Conservation (phyloP, 2,888 invertebrate genomes). For the Pachycephus smyrnensis region DNA sequence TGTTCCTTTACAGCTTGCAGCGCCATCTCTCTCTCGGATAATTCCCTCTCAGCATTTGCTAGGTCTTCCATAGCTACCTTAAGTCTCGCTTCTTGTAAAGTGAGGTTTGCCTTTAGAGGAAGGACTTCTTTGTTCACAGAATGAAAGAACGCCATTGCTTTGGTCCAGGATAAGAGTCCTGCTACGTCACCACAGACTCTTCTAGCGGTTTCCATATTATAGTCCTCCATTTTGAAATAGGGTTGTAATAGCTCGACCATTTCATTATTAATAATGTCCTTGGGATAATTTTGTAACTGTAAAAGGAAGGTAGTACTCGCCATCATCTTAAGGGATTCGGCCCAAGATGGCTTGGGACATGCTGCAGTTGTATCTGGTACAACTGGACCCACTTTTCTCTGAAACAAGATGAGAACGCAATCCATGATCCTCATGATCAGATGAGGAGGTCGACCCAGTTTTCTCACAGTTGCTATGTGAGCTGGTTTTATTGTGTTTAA, state of each 20-base stretch:
- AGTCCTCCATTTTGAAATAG: constrained; percentile 96
- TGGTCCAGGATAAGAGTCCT: constrained; percentile 94
- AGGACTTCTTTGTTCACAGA: constrained; percentile 97
- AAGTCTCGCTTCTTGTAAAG: constrained; percentile 89
- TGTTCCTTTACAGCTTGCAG: constrained; percentile 90
- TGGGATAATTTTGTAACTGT: constrained; percentile 93
- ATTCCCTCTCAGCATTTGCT: constrained; percentile 85
- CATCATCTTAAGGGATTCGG: constrained; percentile 98
- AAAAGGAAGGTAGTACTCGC: constrained; percentile 92
- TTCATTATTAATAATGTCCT: constrained; percentile 96
- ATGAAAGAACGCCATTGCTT: constrained; percentile 95
- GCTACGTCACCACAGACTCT: constrained; percentile 97
- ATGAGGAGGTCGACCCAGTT: constrained; percentile 94
- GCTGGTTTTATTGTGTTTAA: constrained; percentile 97
- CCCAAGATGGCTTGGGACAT: constrained; percentile 96
- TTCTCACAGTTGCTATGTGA: constrained; percentile 94
- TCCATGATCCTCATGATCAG: constrained; percentile 99
- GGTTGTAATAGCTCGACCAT: constrained; percentile 94
- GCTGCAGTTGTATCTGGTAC: constrained; percentile 84
- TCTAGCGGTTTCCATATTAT: constrained; percentile 96
- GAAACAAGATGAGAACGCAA: constrained; percentile 92
- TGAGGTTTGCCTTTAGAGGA: constrained; percentile 91
- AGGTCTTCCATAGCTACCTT: constrained; percentile 93
- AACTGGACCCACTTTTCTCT: constrained; percentile 86
- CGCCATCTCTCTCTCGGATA: constrained; percentile 92